phyloP scores from a whole-genome alignment of 1,140 invertebrate species.

The Ceratoteleas bidentatus region DNA sequence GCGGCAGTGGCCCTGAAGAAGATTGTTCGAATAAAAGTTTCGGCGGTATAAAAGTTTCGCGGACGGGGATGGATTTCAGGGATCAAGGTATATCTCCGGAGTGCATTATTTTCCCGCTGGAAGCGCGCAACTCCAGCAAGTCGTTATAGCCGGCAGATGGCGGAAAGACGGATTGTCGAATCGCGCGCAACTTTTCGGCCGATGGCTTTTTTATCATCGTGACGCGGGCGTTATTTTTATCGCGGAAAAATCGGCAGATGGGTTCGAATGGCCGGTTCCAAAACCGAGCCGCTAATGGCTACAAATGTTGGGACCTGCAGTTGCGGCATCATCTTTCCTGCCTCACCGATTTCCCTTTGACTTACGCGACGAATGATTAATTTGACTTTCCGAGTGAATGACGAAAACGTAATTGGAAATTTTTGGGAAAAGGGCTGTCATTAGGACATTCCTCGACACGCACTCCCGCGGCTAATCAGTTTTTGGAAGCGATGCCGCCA shows the following conservation, averaged over 20 bases:
- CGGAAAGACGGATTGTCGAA: conserved; percentile 72
- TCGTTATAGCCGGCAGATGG: conserved; percentile 65
- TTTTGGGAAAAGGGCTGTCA: conserved; percentile 15
- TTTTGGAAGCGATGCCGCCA: background rate
- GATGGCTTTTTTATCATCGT: conserved; percentile 50
- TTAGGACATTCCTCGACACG: conserved; percentile 14
- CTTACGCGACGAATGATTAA: conserved; percentile 73
- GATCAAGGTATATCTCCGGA: too few species aligned
- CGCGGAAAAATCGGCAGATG: too few species aligned
- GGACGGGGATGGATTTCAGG: too few species aligned
- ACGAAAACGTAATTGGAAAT: conserved; percentile 45
- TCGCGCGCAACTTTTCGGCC: conserved; percentile 46
- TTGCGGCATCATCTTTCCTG: conserved; percentile 69
- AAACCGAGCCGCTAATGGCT: too few species aligned
- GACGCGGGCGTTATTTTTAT: conserved; percentile 45
- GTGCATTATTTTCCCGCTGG: too few species aligned
- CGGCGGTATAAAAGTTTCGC: conserved; percentile 72
- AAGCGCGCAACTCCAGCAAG: conserved; percentile 65
- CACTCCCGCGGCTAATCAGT: too few species aligned
- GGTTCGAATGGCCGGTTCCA: too few species aligned
- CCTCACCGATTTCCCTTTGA: conserved; percentile 55
- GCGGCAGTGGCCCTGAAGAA: conserved; percentile 52
- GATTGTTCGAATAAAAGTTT: conserved; percentile 60
- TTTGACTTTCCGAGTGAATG: too few species aligned
- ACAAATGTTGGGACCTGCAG: conserved; percentile 14